Percentiles rank a stretch among this genome's conserved stretches.
phyloP scores from a whole-genome alignment of 2,888 invertebrate species.

The Ornithoptera alexandrae region DNA sequence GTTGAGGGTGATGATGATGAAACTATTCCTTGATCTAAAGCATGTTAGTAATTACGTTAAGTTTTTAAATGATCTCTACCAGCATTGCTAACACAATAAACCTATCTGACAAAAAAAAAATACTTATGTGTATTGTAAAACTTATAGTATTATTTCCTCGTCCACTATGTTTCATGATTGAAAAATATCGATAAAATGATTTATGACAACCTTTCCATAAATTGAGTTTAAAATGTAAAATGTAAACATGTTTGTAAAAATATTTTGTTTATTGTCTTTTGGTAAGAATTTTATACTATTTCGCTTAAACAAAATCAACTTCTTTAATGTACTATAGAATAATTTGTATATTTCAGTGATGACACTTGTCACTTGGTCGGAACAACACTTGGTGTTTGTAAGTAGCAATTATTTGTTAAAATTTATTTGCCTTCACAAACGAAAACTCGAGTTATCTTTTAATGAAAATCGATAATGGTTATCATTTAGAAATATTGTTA shows the following conservation, averaged over 20 bases:
- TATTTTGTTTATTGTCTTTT: constrained; percentile 13
- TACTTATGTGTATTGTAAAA: no score
- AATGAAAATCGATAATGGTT: no score
- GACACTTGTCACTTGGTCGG: constrained; percentile 41
- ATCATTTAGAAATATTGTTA: no score
- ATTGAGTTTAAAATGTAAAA: background rate
- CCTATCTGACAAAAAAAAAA: no score
- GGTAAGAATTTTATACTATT: constrained; percentile 13
- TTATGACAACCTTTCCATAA: background rate
- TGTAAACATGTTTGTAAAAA: constrained; percentile 8
- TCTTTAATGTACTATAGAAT: background rate
- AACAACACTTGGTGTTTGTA: constrained; percentile 55
- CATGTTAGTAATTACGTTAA: no score
- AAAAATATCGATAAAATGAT: constrained; percentile 11
- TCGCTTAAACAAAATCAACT: background rate
- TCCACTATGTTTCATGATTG: constrained; percentile 1
- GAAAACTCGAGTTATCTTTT: no score
- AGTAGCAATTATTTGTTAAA: constrained; percentile 29
- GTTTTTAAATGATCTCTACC: no score
- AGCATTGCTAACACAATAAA: no score
- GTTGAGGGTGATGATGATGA: no score
- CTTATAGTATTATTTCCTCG: no score
- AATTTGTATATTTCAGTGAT: constrained; percentile 47
- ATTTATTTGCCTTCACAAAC: no score
- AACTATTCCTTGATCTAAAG: no score